A percentile compares a stretch with the other conserved stretches of the same genome.
phyloP scores from a whole-genome alignment of 1,140 invertebrate genomes.

The Bombus consobrinus region DNA sequence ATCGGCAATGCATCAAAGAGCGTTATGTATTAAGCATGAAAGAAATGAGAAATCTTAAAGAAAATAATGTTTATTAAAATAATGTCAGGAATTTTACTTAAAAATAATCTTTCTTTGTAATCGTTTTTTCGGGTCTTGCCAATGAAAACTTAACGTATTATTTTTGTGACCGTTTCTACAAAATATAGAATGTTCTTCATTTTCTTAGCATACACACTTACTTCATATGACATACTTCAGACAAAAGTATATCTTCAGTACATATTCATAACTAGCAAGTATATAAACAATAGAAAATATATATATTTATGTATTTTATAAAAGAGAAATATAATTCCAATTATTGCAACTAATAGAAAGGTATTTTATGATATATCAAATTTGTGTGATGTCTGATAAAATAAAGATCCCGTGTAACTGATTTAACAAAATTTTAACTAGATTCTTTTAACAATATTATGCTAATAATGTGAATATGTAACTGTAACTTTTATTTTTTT shows the following conservation, averaged over 20 bases:
- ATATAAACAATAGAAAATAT: background rate
- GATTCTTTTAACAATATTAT: background rate
- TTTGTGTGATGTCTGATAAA: background rate
- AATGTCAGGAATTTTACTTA: background rate
- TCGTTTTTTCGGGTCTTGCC: background rate
- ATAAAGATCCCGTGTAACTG: background rate
- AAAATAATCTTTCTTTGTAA: background rate
- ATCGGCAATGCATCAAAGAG: background rate
- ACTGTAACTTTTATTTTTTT: constrained; percentile 7
- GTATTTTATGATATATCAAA: no score
- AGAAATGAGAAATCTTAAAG: background rate
- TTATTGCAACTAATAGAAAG: background rate
- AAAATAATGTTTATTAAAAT: background rate
- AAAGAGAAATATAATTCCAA: background rate
- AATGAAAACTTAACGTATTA: background rate
- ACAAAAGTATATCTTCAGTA: background rate
- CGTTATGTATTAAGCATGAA: background rate
- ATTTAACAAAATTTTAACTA: background rate
- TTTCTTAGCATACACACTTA: background rate
- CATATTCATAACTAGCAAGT: background rate
- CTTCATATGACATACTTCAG: no score
- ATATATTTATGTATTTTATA: background rate
- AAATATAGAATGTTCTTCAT: background rate
- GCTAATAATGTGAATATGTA: background rate
- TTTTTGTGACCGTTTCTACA: background rate